phyloP scores from a whole-genome alignment of 1,140 invertebrate genomes.

The Drosophila gunungcola region DNA sequence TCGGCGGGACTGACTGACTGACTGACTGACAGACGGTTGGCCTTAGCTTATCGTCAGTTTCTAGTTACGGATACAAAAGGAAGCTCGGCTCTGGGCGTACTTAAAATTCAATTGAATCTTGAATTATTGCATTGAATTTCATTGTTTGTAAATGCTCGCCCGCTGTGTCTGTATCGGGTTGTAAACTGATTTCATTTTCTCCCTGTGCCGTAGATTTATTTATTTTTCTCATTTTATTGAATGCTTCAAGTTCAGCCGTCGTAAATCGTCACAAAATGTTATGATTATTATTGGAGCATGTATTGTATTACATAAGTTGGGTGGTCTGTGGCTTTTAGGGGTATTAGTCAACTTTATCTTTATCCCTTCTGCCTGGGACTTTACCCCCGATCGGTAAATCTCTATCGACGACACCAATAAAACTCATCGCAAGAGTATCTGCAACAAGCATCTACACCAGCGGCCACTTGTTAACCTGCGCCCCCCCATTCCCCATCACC shows the following conservation, averaged over 20 bases:
- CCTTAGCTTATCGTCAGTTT: slow-evolving; percentile 48
- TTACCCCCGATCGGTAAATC: slow-evolving; percentile 24
- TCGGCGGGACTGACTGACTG: slow-evolving; percentile 54
- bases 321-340: slow-evolving; percentile 25
- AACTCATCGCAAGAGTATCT: slow-evolving; percentile 71
- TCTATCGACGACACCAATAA: slow-evolving; percentile 64
- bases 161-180: slow-evolving; percentile 57
- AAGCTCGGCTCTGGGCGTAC: slow-evolving; percentile 58
- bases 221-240: slow-evolving; percentile 78
- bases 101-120: slow-evolving; percentile 85
- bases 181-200: slow-evolving; percentile 81
- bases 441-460: slow-evolving; percentile 57
- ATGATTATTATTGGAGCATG: slow-evolving; percentile 39
- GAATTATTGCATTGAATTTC: slow-evolving; percentile 84
- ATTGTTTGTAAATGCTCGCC: slow-evolving; percentile 83
- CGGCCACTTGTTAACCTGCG: slow-evolving; percentile 27
- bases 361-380: not conserved
- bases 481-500: slow-evolving; percentile 6
- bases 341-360: not conserved
- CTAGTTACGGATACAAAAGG: slow-evolving; percentile 47
- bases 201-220: slow-evolving; percentile 72
- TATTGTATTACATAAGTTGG: slow-evolving; percentile 42
- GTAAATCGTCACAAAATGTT: slow-evolving; percentile 70
- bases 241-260: slow-evolving; percentile 61
- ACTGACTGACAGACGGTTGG: slow-evolving; percentile 47